Evolutionary conservation across 2,113 vertebrate species (phyloP), one percentile per base, ranked within the genome.

Genomic region (Platysternon megacephalum): DNA sequence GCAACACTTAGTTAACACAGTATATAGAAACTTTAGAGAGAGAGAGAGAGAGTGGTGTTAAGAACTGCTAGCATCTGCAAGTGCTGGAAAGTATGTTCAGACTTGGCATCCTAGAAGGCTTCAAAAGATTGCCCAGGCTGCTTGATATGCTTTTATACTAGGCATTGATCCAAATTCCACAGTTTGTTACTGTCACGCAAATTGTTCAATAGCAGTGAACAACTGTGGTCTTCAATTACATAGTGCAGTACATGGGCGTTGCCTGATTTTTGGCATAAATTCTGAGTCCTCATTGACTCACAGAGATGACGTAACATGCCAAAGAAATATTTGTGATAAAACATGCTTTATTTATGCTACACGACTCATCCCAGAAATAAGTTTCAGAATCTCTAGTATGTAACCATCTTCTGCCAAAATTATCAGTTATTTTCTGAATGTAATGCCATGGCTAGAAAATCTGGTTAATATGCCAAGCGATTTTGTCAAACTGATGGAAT

Each of bases 401-500:
- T 29, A 51, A 68, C n/a, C 81, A 24, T 86, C 87, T 92, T 76
- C 74, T 80, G 83, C 78, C 46, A 86, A 82, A 89, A 83, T 11
- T 14, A 52, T 83, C 19, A 46, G 6, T 17, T 9, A 19, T 78
- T 89, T 84, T 48, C 42, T 52, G 58, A 94, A 91, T 93, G 55
- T 39, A 8, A 24, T 78, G 28, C n/a, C n/a, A 53, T 0, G 1
- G 10, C 11, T 51, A 55, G 74, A 52, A n/a, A 52, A 49, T 42
- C 56, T 26, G 84, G 81, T 5, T 0, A 0, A 55, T 93, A 79
- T 13, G 13, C 76, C 90, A 13, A 2, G 16, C 5, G 74, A 79
- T 92, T 80, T 87, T 76, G 84, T 90, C 46, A 93, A 94, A 90
- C 11, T 5, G n/a, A 84, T 84, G 29, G 61, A 49, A 89, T 88